Percentiles rank a stretch among this genome's conserved stretches.
phyloP scores from a whole-genome alignment of 2,797 vertebrate species.

The Benthosema pterotum region DNA sequence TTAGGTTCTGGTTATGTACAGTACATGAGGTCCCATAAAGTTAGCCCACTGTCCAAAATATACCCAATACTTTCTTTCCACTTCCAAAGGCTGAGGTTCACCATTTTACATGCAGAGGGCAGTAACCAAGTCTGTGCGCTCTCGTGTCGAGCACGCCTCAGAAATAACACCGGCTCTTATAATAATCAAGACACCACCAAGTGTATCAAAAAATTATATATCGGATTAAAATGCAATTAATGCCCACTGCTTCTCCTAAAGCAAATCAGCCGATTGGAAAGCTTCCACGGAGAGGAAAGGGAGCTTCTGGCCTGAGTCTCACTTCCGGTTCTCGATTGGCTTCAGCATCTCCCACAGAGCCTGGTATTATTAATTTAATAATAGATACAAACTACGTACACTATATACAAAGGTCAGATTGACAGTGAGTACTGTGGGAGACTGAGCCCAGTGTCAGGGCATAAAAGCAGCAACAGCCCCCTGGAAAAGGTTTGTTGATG shows the following conservation, averaged over 20 bases:
- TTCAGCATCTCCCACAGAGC: slow-evolving; percentile 36
- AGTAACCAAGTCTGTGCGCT: background rate
- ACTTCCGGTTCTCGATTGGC: slow-evolving; percentile 25
- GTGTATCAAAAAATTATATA: background rate
- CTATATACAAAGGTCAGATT: slow-evolving; percentile 49
- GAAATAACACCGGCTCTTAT: background rate
- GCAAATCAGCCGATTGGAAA: slow-evolving; percentile 11
- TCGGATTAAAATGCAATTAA: slow-evolving; percentile 10
- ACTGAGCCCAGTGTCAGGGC: slow-evolving; percentile 24
- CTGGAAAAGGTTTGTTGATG: slow-evolving; percentile 17
- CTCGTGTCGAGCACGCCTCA: background rate
- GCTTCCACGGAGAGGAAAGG: background rate
- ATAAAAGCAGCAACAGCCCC: slow-evolving; percentile 43
- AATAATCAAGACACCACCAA: background rate
- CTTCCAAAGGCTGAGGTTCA: slow-evolving; percentile 11
- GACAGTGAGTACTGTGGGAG: slow-evolving; percentile 19
- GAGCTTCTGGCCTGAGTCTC: background rate
- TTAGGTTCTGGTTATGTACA: no score
- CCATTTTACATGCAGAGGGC: slow-evolving; percentile 12
- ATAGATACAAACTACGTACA: slow-evolving; percentile 69
- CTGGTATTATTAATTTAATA: slow-evolving; percentile 41
- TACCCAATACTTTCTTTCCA: slow-evolving; percentile 15
- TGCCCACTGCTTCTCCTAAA: background rate
- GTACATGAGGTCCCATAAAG: slow-evolving; percentile 44
- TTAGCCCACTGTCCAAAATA: slow-evolving; percentile 23